Conservation (phyloP, 2,888 invertebrate species). For the Coremacera marginata region DNA sequence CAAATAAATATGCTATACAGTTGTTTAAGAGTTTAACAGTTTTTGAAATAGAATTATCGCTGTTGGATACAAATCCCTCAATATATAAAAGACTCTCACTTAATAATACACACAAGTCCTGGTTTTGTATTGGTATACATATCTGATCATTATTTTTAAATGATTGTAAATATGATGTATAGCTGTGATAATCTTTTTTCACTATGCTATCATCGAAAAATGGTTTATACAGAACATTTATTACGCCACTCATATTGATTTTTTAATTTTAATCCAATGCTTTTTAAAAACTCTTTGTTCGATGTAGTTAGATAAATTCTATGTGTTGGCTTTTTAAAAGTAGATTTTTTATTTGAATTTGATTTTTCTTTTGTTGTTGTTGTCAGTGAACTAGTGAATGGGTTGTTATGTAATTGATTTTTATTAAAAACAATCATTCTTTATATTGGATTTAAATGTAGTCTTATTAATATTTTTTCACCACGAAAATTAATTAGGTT, state of each 20-base stretch:
- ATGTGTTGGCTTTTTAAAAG: too few species aligned
- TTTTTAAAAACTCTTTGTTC: constrained; percentile 42
- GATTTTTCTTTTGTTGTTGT: too few species aligned
- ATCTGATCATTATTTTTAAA: too few species aligned
- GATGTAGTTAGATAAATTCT: constrained; percentile 27
- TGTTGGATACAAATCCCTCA: constrained; percentile 47
- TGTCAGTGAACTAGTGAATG: constrained; percentile 16
- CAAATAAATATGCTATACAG: constrained; percentile 56
- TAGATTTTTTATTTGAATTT: too few species aligned
- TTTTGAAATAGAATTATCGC: constrained; percentile 30
- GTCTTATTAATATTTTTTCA: too few species aligned
- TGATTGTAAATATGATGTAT: background rate
- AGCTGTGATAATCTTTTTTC: too few species aligned
- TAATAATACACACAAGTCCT: too few species aligned
- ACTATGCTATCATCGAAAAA: too few species aligned
- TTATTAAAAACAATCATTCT: constrained; percentile 53
- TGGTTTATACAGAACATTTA: too few species aligned
- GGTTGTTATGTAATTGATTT: constrained; percentile 25
- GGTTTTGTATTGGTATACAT: too few species aligned
- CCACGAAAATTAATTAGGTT: constrained; percentile 57
- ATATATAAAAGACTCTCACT: constrained; percentile 55
- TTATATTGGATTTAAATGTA: too few species aligned
- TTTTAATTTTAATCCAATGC: constrained; percentile 38
- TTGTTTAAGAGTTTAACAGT: constrained; percentile 50
- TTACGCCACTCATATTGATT: constrained; percentile 46